These are phyloP conservation scores for Anastrepha ludens DNA, from an alignment of 1,140 invertebrate species.

Conservation along the genomic window DNA sequence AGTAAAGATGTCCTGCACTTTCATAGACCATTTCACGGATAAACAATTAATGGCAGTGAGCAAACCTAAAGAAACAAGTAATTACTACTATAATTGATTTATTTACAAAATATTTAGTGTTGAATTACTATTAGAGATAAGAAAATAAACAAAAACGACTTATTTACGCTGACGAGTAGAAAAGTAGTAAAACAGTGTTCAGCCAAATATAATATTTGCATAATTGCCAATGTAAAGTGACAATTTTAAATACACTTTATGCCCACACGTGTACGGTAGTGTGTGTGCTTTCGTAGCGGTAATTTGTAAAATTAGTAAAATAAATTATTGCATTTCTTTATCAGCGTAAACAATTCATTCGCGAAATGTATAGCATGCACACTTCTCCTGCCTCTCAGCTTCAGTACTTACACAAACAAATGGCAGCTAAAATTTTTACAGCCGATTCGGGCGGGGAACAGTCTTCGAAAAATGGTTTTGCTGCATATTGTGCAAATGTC, in stretches of 20 bases:
- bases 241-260: neutral
- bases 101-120: neutral
- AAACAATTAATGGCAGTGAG: slow-evolving; percentile 92
- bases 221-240: neutral
- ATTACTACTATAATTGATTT: neutral
- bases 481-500: slow-evolving; percentile 86
- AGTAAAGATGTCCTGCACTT: slow-evolving; percentile 93
- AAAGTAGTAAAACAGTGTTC: neutral
- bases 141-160: neutral
- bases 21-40: slow-evolving; percentile 91
- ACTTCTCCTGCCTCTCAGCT: neutral
- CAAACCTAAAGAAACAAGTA: slow-evolving; percentile 78
- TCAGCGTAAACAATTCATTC: slow-evolving; percentile 21
- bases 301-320: neutral
- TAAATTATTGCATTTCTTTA: slow-evolving; percentile 2
- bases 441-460: slow-evolving; percentile 81
- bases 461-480: slow-evolving; percentile 88
- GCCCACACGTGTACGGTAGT: neutral
- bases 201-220: neutral
- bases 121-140: neutral
- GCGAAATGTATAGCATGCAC: neutral
- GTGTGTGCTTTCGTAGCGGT: neutral
- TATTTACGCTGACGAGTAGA: neutral
- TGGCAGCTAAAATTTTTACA: slow-evolving; percentile 82
- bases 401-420: slow-evolving; percentile 84